Evolutionary conservation across 2,888 invertebrate genomes (phyloP).

Genomic region (Pterostichus niger): DNA sequence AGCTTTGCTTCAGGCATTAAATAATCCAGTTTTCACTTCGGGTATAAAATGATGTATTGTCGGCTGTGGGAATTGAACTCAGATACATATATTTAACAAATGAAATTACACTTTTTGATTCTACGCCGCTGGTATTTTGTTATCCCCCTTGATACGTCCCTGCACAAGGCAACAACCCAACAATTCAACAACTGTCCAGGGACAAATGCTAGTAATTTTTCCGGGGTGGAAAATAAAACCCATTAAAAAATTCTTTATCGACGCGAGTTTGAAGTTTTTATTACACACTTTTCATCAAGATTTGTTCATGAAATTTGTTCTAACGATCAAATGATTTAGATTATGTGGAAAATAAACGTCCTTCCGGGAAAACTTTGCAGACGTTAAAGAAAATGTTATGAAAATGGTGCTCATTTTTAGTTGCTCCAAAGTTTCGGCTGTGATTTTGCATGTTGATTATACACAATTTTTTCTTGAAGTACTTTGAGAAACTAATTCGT

Average conservation of each 20-base stretch:
- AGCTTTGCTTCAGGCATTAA: no score
- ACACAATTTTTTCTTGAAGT: slow-evolving; percentile 3
- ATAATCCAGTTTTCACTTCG: no score
- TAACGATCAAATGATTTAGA: slow-evolving; percentile 51
- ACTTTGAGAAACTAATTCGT: slow-evolving; percentile 3
- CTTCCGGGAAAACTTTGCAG: slow-evolving; percentile 18
- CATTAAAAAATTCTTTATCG: slow-evolving; percentile 44
- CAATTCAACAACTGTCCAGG: background rate
- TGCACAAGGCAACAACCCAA: no score
- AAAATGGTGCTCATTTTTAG: slow-evolving; percentile 14
- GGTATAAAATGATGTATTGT: no score
- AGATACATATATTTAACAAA: no score
- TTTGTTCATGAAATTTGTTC: slow-evolving; percentile 36
- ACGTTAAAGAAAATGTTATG: slow-evolving; percentile 45
- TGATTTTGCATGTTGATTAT: slow-evolving; percentile 32
- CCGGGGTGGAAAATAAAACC: slow-evolving; percentile 6
- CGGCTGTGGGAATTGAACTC: no score
- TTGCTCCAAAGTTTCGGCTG: background rate
- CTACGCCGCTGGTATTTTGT: no score
- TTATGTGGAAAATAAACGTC: slow-evolving; percentile 44
- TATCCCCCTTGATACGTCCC: no score
- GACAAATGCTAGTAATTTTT: slow-evolving; percentile 24
- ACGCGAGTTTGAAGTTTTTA: slow-evolving; percentile 37
- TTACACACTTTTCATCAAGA: slow-evolving; percentile 37
- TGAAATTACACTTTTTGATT: no score